phyloP scores from a whole-genome alignment of 2,888 invertebrate species.

The Geotrupes spiniger region DNA sequence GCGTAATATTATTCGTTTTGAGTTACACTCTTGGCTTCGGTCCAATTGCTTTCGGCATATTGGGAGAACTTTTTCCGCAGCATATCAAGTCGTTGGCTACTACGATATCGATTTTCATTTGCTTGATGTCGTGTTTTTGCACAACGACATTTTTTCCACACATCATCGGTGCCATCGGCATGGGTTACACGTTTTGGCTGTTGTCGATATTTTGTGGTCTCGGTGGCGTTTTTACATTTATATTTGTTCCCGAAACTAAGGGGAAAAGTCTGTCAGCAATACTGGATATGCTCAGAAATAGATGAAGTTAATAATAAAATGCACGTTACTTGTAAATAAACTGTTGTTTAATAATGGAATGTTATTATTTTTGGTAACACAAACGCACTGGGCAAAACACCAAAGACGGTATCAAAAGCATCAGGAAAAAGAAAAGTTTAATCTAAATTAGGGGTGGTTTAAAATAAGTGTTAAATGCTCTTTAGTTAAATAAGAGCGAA shows the following conservation, averaged over 20 bases:
- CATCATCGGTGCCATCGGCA: slow-evolving; percentile 57
- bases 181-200: slow-evolving; percentile 67
- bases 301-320: too few relatives aligned
- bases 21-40: slow-evolving; percentile 74
- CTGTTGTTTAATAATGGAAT: too few relatives aligned
- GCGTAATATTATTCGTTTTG: slow-evolving; percentile 67
- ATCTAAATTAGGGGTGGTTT: too few relatives aligned
- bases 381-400: too few relatives aligned
- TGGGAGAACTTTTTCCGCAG: slow-evolving; percentile 75
- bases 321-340: too few relatives aligned
- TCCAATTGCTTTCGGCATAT: slow-evolving; percentile 74
- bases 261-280: slow-evolving; percentile 24
- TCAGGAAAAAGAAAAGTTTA: too few relatives aligned
- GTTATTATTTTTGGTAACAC: too few relatives aligned
- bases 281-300: slow-evolving; percentile 18
- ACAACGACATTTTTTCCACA: slow-evolving; percentile 67
- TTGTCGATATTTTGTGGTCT: slow-evolving; percentile 61
- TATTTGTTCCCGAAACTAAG: slow-evolving; percentile 24
- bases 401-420: too few relatives aligned
- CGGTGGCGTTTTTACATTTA: slow-evolving; percentile 64
- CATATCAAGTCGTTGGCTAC: slow-evolving; percentile 74
- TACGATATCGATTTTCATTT: slow-evolving; percentile 70
- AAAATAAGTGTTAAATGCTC: too few relatives aligned
- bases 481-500: too few relatives aligned
- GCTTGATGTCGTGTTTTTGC: slow-evolving; percentile 70